Base-by-base conservation (phyloP, 2,888 invertebrate species). In the Megastigmus dorsalis region DNA sequence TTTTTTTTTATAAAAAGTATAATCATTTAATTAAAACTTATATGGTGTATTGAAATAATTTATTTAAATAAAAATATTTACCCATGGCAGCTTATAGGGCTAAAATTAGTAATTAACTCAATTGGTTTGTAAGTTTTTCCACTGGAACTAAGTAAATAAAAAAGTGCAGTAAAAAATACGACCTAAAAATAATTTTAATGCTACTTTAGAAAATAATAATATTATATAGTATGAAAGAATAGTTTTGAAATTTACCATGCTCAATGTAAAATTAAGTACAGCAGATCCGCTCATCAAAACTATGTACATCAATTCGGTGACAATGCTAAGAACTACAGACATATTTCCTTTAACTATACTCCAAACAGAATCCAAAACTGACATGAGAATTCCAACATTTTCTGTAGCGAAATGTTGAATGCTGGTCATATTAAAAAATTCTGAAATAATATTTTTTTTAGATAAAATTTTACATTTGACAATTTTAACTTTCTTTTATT, bases 91-190 rank as follows among this genome's bases (percentile, higher is more conserved):
- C 93, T 94, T 75, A 92, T 92, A 0, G 95, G 94, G 78, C 95
- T 96, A 76, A 96, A 91, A 75, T 93, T 92, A 5, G 95, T 94
- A 80, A 97, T 92, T 60, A 96, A 90, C 85, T 97, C 96, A 15
- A 98, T 93, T 0, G 99, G 99, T 84, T 97, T 97, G 89, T 99
- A 99, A 65, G 95, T 91, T 71, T 92, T 91, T 67, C 92, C 92
- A 84, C 96, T 96, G 10, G 95, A 95, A 79, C 95, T 96, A 78
- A 99, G 90, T 62, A 99, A 90, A 88, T 99, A 99, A 89, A 98
- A 99, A 6, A 99, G 90, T 0, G 98, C 96, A 2, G 99, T 98
- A 84, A 99, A 93, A 89, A 99, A 99, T 20, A 99, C 97, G 78
- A 98, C 93, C 98, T 98, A 86, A 3, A 89, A 82, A 72, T 28